Conservation (phyloP, 2,113 vertebrate species). For the Paracanthobrama guichenoti region DNA sequence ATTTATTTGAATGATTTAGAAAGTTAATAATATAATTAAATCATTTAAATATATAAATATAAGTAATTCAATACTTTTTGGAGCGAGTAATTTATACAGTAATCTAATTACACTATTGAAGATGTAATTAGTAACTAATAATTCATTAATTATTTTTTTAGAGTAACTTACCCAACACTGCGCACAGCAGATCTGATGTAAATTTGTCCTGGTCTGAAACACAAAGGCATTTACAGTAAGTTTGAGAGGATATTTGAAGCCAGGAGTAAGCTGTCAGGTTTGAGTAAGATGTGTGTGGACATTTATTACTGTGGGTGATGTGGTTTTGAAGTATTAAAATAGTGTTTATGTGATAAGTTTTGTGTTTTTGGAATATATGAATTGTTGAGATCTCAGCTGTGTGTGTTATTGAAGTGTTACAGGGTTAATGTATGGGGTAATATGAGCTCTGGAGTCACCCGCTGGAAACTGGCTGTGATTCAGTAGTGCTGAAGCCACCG, state of each 20-base stretch:
- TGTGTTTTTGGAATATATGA: not conserved
- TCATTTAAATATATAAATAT: too few species aligned
- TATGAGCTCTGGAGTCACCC: conserved; percentile 12
- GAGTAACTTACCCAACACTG: too few species aligned
- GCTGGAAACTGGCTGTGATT: not conserved
- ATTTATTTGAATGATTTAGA: too few species aligned
- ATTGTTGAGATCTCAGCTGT: not conserved
- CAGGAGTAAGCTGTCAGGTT: not conserved
- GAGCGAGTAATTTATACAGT: too few species aligned
- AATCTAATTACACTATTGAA: too few species aligned
- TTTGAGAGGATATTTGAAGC: not conserved
- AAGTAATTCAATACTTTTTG: too few species aligned
- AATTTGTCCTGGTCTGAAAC: not conserved
- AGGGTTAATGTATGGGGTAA: not conserved
- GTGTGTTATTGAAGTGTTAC: conserved; percentile 4
- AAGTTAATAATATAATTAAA: too few species aligned
- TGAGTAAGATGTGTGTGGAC: not conserved
- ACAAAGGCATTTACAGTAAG: not conserved
- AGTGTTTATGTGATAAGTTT: not conserved
- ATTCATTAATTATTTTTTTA: too few species aligned
- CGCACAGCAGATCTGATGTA: not conserved
- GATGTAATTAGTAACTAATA: too few species aligned
- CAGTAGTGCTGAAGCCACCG: not conserved
- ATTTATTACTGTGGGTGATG: not conserved
- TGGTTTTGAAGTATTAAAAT: not conserved